Base-by-base conservation (phyloP, 2,888 invertebrate genomes). In the Diarsia dahlii region DNA sequence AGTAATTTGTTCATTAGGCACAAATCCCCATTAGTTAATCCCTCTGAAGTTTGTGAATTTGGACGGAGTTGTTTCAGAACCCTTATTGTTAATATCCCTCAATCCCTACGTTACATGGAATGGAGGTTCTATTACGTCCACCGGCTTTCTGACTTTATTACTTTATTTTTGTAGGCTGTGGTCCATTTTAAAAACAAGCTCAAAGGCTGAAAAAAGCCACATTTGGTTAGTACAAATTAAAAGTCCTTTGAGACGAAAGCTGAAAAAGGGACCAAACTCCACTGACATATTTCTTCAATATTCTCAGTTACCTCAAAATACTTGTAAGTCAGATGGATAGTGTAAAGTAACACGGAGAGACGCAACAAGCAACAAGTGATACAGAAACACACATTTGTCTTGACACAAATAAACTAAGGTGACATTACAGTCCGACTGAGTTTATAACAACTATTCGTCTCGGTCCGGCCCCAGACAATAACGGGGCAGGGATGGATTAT, bases 361-460 rank as follows among this genome's bases (percentile, higher is more conserved):
- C 52, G 89, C 87, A 88, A 88, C 88, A 86, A 50, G 89, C 87
- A 88, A 88, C 88, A 87, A 87, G 90, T 89, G 82, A 76, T 72
- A 85, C 78, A 80, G 79, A 76, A 80, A 76, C 68, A 81, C 50
- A 80, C 84, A 89, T 89, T 89, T 76, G 84, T 86, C 86, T 71
- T 81, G 71, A 68, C 64, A 78, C 77, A 86, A 86, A 90, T 86
- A 87, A 84, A 84, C 81, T 80, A 79, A 86, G 85, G 84, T 76
- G 80, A 79, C 83, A 73, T 83, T 77, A 84, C 63, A 80, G 80
- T 84, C 76, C 68, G 65, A 80, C 79, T 69, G 81, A 89, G 81
- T 88, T 89, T 88, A 87, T 86, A 89, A 90, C 87, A 84, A 88
- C 82, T 85, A 89, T 89, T 74, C 81, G 85, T 88, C 88, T 89